Conservation (phyloP, 2,113 vertebrate genomes). For the Neotragus pygmaeus region DNA sequence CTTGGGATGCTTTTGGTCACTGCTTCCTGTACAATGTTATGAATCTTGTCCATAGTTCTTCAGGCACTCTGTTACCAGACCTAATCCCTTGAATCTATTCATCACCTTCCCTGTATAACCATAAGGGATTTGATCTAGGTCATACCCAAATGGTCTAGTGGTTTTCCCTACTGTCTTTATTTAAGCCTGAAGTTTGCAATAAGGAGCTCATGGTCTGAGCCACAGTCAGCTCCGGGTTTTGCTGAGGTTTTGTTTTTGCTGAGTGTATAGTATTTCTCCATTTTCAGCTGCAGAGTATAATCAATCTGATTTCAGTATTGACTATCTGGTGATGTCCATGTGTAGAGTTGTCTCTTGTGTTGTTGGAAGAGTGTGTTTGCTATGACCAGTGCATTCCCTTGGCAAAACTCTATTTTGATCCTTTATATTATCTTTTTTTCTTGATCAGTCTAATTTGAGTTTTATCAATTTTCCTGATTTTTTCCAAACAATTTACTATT, state of each 20-base stretch:
- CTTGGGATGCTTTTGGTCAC: not conserved
- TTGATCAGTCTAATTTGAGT: not conserved
- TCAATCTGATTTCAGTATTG: not conserved
- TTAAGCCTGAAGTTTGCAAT: not conserved
- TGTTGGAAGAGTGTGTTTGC: not conserved
- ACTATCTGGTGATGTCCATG: not conserved
- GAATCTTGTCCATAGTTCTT: not conserved
- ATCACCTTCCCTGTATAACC: not conserved
- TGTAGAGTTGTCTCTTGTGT: not conserved
- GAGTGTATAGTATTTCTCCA: not conserved
- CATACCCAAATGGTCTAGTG: not conserved
- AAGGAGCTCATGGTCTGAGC: not conserved
- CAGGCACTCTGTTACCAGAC: not conserved
- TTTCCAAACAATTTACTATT: not conserved
- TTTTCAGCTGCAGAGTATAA: not conserved
- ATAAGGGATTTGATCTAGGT: not conserved
- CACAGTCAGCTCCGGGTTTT: not conserved
- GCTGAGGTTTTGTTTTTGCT: not conserved
- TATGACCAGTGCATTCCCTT: not conserved
- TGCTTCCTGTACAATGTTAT: not conserved
- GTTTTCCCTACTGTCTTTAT: not conserved
- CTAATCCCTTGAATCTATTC: not conserved
- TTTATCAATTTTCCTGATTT: not conserved
- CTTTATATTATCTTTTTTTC: not conserved
- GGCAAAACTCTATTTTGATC: not conserved